These are phyloP conservation scores for Drosophila vallismaia DNA, from an alignment of 2,888 invertebrate species.

Conservation along the genomic window DNA sequence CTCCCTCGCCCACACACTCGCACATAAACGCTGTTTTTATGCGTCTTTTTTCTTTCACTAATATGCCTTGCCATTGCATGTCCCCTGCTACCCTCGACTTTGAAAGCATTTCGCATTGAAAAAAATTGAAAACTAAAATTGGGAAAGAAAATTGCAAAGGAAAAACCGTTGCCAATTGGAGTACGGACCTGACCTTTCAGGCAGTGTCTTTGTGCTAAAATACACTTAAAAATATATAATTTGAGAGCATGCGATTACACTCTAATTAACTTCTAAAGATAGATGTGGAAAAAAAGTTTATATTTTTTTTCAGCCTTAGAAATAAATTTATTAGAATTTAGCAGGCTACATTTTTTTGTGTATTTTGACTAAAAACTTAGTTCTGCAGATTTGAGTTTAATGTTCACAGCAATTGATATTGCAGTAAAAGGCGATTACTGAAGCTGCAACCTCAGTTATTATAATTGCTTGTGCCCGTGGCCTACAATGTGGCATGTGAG, in stretches of 20 bases:
- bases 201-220: slow-evolving; percentile 3
- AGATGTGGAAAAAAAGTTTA: too few relatives aligned
- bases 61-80: slow-evolving; percentile 54
- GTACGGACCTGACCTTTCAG: slow-evolving; percentile 10
- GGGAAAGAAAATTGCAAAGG: slow-evolving; percentile 37
- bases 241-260: neutral
- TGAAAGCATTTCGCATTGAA: slow-evolving; percentile 53
- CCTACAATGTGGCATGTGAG: slow-evolving; percentile 47
- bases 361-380: neutral
- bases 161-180: slow-evolving; percentile 32
- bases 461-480: slow-evolving; percentile 5
- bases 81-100: slow-evolving; percentile 33
- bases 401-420: slow-evolving; percentile 60
- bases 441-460: slow-evolving; percentile 7
- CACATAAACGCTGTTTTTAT: slow-evolving; percentile 30
- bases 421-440: slow-evolving; percentile 41
- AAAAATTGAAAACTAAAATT: slow-evolving; percentile 40
- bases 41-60: slow-evolving; percentile 54
- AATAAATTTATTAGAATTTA: too few relatives aligned
- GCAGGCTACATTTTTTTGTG: neutral
- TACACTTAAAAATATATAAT: neutral
- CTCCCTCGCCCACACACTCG: slow-evolving; percentile 11
- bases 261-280: too few relatives aligned
- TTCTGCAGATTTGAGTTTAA: slow-evolving; percentile 58
- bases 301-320: too few relatives aligned